These are phyloP conservation scores for Oscheius sp. DNA, from an alignment of 1,140 invertebrate species.

Conservation along the genomic window DNA sequence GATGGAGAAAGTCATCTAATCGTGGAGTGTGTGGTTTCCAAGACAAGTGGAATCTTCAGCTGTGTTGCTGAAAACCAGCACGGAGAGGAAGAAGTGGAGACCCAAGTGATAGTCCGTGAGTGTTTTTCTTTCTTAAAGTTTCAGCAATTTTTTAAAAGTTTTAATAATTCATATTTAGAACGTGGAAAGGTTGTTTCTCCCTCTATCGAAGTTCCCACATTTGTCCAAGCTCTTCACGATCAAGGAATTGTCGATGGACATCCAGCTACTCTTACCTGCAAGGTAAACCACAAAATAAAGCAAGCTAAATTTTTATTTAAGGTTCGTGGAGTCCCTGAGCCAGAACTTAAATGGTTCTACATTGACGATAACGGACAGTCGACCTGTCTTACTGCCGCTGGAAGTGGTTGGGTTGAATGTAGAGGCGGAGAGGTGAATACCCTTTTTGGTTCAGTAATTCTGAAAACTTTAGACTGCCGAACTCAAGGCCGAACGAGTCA, in stretches of 20 bases:
- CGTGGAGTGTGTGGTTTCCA: conserved; percentile 43
- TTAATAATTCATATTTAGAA: background rate
- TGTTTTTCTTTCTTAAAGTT: background rate
- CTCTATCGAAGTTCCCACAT: conserved; percentile 33
- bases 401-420: conserved; percentile 46
- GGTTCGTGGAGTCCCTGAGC: conserved; percentile 41
- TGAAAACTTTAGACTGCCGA: conserved; percentile 34
- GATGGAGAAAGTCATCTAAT: conserved; percentile 39
- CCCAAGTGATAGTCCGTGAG: conserved; percentile 37
- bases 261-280: conserved; percentile 41
- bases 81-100: conserved; percentile 35
- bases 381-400: conserved; percentile 19
- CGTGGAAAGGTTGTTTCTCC: background rate
- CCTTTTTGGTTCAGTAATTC: background rate
- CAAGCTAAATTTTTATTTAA: no score
- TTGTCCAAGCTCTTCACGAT: conserved; percentile 34
- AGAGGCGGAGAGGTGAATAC: conserved; percentile 26
- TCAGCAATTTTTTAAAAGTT: conserved; percentile 12
- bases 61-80: conserved; percentile 44
- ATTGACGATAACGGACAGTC: conserved; percentile 35
- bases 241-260: conserved; percentile 41
- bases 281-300: conserved; percentile 4
- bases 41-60: conserved; percentile 45
- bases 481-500: conserved; percentile 37
- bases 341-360: conserved; percentile 42